phyloP scores from a whole-genome alignment of 2,113 vertebrate genomes.

The Bubo scandiacus region DNA sequence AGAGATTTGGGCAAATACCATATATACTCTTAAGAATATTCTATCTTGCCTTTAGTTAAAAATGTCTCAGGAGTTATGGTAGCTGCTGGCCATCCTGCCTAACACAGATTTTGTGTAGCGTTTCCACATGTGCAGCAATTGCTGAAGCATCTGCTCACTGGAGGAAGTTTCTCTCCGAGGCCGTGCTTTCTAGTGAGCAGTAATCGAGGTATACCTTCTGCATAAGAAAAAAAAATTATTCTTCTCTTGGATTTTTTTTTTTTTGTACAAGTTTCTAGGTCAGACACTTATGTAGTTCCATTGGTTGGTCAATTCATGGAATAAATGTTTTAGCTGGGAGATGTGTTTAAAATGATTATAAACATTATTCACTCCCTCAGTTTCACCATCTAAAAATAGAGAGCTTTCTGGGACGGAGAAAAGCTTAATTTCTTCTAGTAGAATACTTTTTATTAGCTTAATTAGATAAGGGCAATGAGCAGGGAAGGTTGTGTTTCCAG shows the following conservation, averaged over 20 bases:
- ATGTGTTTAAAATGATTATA: neutral
- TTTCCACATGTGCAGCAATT: neutral
- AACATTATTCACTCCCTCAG: neutral
- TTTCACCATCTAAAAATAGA: constrained; percentile 16
- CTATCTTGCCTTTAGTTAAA: neutral
- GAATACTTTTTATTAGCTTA: neutral
- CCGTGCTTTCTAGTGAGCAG: neutral
- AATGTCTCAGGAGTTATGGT: neutral
- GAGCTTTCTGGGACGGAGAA: constrained; percentile 9
- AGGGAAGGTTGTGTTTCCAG: neutral
- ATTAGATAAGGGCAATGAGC: neutral
- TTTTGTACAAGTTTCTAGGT: neutral
- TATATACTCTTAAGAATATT: neutral
- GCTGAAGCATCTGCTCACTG: neutral
- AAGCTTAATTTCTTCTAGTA: constrained; percentile 5
- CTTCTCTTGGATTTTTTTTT: neutral
- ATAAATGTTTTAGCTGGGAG: neutral
- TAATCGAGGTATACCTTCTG: neutral
- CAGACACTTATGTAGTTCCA: neutral
- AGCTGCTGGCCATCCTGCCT: neutral
- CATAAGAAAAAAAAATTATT: neutral
- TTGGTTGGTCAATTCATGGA: neutral
- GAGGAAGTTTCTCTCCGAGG: neutral
- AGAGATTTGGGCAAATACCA: neutral
- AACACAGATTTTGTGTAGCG: neutral